phyloP scores from a whole-genome alignment of 2,888 invertebrate species.

The Leptinotarsa haldemani region DNA sequence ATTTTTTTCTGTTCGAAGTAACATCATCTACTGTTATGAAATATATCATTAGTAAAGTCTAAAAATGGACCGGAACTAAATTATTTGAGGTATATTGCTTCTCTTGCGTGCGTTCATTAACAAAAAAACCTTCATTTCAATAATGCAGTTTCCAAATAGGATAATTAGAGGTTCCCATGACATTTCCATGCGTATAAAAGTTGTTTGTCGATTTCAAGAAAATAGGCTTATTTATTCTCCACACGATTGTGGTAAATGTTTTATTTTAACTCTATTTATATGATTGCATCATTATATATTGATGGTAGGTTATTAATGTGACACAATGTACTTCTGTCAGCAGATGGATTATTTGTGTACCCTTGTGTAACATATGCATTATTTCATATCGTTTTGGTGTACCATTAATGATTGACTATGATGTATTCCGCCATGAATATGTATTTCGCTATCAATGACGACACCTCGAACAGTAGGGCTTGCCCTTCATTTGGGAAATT shows the following conservation, averaged over 20 bases:
- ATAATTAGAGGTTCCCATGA: conserved; percentile 12
- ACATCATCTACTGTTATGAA: no score
- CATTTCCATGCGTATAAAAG: background rate
- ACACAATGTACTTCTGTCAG: background rate
- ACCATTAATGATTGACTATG: no score
- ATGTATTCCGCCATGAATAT: no score
- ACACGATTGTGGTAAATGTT: background rate
- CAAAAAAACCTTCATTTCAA: background rate
- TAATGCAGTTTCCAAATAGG: conserved; percentile 1
- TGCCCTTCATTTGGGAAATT: no score
- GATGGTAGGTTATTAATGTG: background rate
- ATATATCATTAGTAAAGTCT: background rate
- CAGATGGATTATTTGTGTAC: no score
- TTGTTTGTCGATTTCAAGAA: background rate
- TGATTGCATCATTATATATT: background rate
- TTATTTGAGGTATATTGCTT: background rate
- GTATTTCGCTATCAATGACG: no score
- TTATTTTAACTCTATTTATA: background rate
- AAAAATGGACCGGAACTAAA: background rate
- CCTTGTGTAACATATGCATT: no score
- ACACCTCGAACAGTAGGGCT: no score
- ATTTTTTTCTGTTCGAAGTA: no score
- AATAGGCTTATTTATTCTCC: background rate
- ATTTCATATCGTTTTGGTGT: no score
- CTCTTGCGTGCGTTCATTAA: background rate